A percentile compares a stretch with the other conserved stretches of the same genome.
Conservation (phyloP, 1,140 invertebrate species). For the Cyclina sinensis region DNA sequence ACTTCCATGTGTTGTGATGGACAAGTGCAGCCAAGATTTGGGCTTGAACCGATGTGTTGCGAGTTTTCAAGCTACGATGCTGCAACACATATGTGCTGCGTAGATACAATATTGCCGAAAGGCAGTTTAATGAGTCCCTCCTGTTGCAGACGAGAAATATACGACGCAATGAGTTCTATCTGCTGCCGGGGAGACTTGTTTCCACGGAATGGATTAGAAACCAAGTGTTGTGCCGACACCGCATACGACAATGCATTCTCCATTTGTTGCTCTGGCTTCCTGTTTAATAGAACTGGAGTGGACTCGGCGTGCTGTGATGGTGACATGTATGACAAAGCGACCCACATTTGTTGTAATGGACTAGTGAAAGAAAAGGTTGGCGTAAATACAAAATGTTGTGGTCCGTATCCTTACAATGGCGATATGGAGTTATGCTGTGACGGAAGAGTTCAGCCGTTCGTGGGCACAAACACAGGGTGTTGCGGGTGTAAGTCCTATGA, state of each 20-base stretch:
- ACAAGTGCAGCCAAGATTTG: slow-evolving; percentile 44
- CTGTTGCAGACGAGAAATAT: slow-evolving; percentile 55
- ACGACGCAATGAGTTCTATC: slow-evolving; percentile 42
- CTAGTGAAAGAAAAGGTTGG: slow-evolving; percentile 51
- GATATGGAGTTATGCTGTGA: slow-evolving; percentile 57
- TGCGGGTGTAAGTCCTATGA: slow-evolving; percentile 61
- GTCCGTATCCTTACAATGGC: slow-evolving; percentile 52
- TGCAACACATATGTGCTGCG: slow-evolving; percentile 55
- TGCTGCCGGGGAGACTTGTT: slow-evolving; percentile 56
- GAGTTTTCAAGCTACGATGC: slow-evolving; percentile 59
- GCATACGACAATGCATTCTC: slow-evolving; percentile 19
- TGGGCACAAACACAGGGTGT: slow-evolving; percentile 39
- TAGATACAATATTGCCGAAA: slow-evolving; percentile 20
- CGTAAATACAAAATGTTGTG: slow-evolving; percentile 56
- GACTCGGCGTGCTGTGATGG: slow-evolving; percentile 56
- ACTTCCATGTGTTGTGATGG: slow-evolving; percentile 61
- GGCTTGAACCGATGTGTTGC: slow-evolving; percentile 57
- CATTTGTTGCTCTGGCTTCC: slow-evolving; percentile 51
- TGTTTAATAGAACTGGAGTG: slow-evolving; percentile 35
- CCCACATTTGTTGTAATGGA: slow-evolving; percentile 64
- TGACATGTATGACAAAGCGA: slow-evolving; percentile 34
- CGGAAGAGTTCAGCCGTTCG: slow-evolving; percentile 35
- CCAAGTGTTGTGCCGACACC: slow-evolving; percentile 55
- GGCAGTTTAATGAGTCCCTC: slow-evolving; percentile 3
- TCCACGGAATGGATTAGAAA: slow-evolving; percentile 10